Percentiles rank a stretch among this genome's conserved stretches.
phyloP scores from a whole-genome alignment of 1,140 invertebrate species.

The Macrotrachela quadricornifera region DNA sequence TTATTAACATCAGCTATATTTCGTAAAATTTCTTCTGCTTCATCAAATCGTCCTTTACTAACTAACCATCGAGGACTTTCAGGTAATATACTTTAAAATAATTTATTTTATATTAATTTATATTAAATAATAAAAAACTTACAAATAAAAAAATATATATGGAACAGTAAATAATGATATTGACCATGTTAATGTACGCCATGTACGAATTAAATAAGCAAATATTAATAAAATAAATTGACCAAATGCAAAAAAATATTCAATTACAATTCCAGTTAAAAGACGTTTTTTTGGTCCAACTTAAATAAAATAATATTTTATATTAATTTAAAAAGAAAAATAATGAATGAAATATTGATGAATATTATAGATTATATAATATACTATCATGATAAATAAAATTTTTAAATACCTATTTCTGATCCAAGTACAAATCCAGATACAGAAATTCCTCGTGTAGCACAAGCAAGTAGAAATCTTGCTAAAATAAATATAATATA shows the following conservation, averaged over 20 bases:
- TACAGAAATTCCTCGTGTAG: constrained; percentile 3
- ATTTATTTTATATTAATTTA: not conserved
- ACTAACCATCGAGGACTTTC: constrained; percentile 21
- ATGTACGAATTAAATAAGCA: not conserved
- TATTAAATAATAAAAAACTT: not conserved
- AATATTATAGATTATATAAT: no score
- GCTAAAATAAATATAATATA: not conserved
- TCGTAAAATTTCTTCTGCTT: constrained; percentile 15
- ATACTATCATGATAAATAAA: not conserved
- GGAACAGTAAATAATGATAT: not conserved
- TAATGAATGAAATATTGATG: no score
- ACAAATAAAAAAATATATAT: constrained; percentile 7
- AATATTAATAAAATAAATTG: constrained; percentile 3
- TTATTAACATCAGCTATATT: constrained; percentile 16
- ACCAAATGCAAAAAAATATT: constrained; percentile 8
- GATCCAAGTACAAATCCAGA: constrained; percentile 5
- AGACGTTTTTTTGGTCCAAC: not conserved
- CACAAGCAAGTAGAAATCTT: constrained; percentile 3
- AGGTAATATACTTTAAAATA: constrained; percentile 13
- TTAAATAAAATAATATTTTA: not conserved
- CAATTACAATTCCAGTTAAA: constrained; percentile 4
- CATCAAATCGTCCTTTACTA: constrained; percentile 13
- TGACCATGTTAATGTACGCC: not conserved
- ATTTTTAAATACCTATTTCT: not conserved
- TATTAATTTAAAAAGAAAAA: no score